Evolutionary conservation across 92 coral and sea anemone genomes (phyloP).

Genomic region (Phenganax marumi): DNA sequence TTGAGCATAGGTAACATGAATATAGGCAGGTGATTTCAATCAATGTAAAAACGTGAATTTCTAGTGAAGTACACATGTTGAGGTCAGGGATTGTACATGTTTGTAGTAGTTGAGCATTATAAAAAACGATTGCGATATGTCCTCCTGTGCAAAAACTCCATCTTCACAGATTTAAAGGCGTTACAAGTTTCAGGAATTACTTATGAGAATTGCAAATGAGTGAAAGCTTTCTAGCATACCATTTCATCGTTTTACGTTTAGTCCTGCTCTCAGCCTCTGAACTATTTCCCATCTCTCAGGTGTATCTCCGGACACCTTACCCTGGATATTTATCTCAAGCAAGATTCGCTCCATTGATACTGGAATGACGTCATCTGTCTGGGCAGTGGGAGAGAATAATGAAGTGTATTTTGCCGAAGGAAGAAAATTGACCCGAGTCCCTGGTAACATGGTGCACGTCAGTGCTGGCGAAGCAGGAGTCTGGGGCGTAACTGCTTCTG

Average conservation of each 20-base stretch:
- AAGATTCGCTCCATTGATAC: slow-evolving; percentile 32
- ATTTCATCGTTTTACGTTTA: background rate
- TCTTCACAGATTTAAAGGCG: too few species aligned
- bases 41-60: too few species aligned
- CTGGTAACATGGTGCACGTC: slow-evolving; percentile 23
- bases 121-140: too few species aligned
- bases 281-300: background rate
- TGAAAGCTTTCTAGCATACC: background rate
- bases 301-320: slow-evolving; percentile 29
- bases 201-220: too few species aligned
- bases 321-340: slow-evolving; percentile 43
- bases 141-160: too few species aligned
- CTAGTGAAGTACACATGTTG: too few species aligned
- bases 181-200: too few species aligned
- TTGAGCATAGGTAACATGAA: too few species aligned
- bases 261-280: background rate
- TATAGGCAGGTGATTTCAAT: too few species aligned
- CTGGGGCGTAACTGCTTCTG: slow-evolving; percentile 22
- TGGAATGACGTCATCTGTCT: slow-evolving; percentile 46
- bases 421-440: slow-evolving; percentile 8
- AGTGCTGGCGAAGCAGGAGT: slow-evolving; percentile 45
- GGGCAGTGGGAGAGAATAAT: slow-evolving; percentile 24
- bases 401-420: slow-evolving; percentile 17
- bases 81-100: too few species aligned
- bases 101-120: too few species aligned